phyloP scores from a whole-genome alignment of 2,113 vertebrate species.

The Lycaon pictus region DNA sequence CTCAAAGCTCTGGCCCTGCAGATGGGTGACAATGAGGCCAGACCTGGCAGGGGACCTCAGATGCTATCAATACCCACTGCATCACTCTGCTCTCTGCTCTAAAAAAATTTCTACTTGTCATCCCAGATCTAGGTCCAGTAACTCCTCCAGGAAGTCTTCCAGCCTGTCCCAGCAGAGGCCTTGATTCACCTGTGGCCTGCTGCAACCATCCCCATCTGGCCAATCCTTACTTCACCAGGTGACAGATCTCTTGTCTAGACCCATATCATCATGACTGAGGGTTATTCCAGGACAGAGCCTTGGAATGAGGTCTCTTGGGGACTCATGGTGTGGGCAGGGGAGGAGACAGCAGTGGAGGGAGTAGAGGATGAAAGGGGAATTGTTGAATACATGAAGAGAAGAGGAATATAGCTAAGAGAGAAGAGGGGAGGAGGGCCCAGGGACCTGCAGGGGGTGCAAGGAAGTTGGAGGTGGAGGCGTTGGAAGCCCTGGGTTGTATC shows the following conservation, averaged over 20 bases:
- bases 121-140: neutral
- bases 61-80: too few relatives aligned
- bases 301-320: neutral
- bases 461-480: neutral
- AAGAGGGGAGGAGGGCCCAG: too few relatives aligned
- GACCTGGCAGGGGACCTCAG: accelerated
- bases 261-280: neutral
- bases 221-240: neutral
- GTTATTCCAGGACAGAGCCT: neutral
- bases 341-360: too few relatives aligned
- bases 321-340: neutral
- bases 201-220: neutral
- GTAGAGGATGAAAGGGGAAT: neutral
- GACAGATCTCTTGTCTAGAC: neutral
- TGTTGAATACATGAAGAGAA: neutral
- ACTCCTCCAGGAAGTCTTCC: neutral
- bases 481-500: neutral
- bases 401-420: neutral
- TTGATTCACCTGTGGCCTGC: neutral
- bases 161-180: neutral
- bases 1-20: constrained; percentile 79
- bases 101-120: neutral
- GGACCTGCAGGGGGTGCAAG: neutral
- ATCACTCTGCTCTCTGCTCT: neutral
- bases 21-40: neutral